These are phyloP conservation scores for Apotomis capreana DNA, from an alignment of 2,888 invertebrate species.

Conservation along the genomic window DNA sequence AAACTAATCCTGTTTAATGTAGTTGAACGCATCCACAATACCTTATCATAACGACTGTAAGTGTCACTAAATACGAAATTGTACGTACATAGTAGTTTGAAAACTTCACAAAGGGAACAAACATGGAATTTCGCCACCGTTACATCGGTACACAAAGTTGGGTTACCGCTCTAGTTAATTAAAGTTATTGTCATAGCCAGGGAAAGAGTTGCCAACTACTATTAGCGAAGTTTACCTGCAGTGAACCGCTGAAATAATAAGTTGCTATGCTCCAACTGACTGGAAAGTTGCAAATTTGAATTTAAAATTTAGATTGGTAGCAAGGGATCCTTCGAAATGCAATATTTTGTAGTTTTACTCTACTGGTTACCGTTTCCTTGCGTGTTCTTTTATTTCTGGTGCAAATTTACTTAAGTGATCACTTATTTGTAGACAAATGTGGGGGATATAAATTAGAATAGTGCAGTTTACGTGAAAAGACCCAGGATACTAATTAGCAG, in stretches of 20 bases:
- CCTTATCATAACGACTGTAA: not conserved
- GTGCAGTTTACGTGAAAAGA: too few species aligned
- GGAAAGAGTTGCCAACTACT: constrained; percentile 31
- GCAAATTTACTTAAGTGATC: too few species aligned
- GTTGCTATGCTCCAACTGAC: constrained; percentile 17
- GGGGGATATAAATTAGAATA: too few species aligned
- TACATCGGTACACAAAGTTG: constrained; percentile 4
- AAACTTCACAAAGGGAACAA: constrained; percentile 11
- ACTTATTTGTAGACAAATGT: too few species aligned
- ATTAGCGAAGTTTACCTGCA: constrained; percentile 30
- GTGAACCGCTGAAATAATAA: constrained; percentile 24
- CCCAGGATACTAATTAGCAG: too few species aligned
- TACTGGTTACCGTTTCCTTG: too few species aligned
- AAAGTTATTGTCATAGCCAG: constrained; percentile 28
- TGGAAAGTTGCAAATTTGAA: constrained; percentile 23
- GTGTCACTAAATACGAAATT: not conserved
- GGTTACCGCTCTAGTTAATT: constrained; percentile 24
- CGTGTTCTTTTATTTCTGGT: too few species aligned
- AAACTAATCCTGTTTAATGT: too few species aligned
- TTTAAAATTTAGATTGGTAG: constrained; percentile 20
- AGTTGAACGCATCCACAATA: not conserved
- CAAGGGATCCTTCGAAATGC: not conserved
- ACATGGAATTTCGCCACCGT: constrained; percentile 21
- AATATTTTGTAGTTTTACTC: too few species aligned
- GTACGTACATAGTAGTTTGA: constrained; percentile 4